These are phyloP conservation scores for Anthonomus grandis DNA, from an alignment of 1,140 invertebrate species.

Conservation along the genomic window DNA sequence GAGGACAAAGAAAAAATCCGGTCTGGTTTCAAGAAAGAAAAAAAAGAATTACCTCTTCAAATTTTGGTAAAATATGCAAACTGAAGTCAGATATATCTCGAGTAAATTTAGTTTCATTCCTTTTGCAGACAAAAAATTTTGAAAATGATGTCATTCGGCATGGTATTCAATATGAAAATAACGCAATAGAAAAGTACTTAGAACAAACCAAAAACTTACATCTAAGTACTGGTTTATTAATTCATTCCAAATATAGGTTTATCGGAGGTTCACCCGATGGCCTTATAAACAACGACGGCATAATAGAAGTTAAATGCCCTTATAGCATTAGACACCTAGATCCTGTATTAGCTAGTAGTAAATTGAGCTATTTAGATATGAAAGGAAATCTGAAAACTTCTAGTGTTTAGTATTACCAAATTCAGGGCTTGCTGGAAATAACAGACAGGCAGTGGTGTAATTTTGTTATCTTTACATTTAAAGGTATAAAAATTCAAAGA, in stretches of 20 bases:
- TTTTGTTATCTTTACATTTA: conserved; percentile 13
- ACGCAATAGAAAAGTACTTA: conserved; percentile 36
- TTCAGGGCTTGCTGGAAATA: conserved; percentile 30
- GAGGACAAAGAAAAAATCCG: no score
- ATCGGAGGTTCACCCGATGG: conserved; percentile 50
- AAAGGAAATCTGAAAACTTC: conserved; percentile 14
- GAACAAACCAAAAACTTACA: conserved; percentile 29
- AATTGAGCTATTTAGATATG: conserved; percentile 13
- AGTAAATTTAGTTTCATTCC: neutral
- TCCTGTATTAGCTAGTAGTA: conserved; percentile 10
- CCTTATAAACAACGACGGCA: conserved; percentile 39
- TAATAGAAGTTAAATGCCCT: conserved; percentile 18
- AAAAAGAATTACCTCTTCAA: conserved; percentile 47
- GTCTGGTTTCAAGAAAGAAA: no score
- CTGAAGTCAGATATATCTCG: conserved; percentile 33
- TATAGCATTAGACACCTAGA: conserved; percentile 5
- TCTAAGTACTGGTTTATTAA: conserved; percentile 44
- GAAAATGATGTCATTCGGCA: conserved; percentile 32
- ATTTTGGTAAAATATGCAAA: conserved; percentile 44
- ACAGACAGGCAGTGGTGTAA: conserved; percentile 11
- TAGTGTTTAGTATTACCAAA: conserved; percentile 31
- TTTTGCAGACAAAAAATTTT: conserved; percentile 34
- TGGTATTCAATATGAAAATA: conserved; percentile 41
- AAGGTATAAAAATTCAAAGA: neutral
- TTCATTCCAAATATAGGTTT: conserved; percentile 39